Conservation (phyloP, 2,113 vertebrate genomes). For the Hyperopisus bebe region DNA sequence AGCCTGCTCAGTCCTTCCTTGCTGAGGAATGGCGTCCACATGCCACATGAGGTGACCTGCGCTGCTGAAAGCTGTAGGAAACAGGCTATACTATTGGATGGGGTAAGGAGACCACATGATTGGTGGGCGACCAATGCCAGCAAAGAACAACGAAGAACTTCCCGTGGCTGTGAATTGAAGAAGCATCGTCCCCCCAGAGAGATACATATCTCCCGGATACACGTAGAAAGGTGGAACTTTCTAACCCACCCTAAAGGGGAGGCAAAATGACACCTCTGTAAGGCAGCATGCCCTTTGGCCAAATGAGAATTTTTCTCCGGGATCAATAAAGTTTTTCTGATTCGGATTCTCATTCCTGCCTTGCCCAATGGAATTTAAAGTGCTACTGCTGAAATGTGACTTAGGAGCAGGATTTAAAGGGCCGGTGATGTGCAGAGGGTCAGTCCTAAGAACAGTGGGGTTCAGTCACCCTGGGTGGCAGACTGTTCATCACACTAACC, state of each 20-base stretch:
- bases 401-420: background rate
- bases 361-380: background rate
- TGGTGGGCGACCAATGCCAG: background rate
- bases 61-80: background rate
- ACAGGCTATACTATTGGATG: background rate
- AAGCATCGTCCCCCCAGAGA: background rate
- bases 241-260: background rate
- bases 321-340: no score
- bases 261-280: background rate
- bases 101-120: background rate
- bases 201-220: background rate
- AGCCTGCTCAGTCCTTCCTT: background rate
- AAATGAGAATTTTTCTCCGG: no score
- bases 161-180: background rate
- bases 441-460: background rate
- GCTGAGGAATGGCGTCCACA: background rate
- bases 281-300: no score
- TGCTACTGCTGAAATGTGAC: background rate
- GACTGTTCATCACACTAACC: background rate
- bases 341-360: background rate
- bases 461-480: background rate
- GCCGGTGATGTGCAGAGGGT: background rate
- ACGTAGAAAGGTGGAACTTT: background rate
- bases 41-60: background rate
- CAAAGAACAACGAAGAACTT: background rate